Conservation (phyloP, 2,113 vertebrate genomes). For the Progne subis region DNA sequence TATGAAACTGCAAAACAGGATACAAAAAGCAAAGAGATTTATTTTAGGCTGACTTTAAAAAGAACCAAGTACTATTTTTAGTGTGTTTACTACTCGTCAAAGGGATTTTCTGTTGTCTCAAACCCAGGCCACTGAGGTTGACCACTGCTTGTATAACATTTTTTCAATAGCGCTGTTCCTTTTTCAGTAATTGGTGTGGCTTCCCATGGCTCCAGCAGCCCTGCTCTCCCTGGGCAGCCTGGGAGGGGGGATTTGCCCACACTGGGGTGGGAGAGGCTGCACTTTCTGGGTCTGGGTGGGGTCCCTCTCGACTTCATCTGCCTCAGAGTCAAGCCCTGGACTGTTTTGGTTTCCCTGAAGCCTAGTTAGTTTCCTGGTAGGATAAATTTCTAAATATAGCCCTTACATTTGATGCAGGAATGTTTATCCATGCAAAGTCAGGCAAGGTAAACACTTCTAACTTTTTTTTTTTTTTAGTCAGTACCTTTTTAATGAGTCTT, state of each 20-base stretch:
- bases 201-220: constrained; percentile 46
- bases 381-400: constrained; percentile 39
- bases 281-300: not conserved
- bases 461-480: not conserved
- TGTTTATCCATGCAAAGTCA: constrained; percentile 45
- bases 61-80: constrained; percentile 31
- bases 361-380: constrained; percentile 1
- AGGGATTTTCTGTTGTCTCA: constrained; percentile 61
- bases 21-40: constrained; percentile 9
- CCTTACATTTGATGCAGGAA: constrained; percentile 9
- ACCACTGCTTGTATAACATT: constrained; percentile 81
- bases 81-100: constrained; percentile 63
- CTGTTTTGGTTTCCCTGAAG: constrained; percentile 20
- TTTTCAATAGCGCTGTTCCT: constrained; percentile 67
- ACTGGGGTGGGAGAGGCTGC: not conserved
- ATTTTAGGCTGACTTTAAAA: constrained; percentile 46
- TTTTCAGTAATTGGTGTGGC: constrained; percentile 28
- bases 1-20: not conserved
- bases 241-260: not conserved
- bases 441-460: constrained; percentile 17
- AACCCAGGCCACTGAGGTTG: constrained; percentile 75
- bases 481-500: not conserved
- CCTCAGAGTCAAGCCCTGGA: not conserved
- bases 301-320: not conserved
- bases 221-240: not conserved